Conservation (phyloP, 2,113 vertebrate genomes). For the Cricetomys ansorgei region DNA sequence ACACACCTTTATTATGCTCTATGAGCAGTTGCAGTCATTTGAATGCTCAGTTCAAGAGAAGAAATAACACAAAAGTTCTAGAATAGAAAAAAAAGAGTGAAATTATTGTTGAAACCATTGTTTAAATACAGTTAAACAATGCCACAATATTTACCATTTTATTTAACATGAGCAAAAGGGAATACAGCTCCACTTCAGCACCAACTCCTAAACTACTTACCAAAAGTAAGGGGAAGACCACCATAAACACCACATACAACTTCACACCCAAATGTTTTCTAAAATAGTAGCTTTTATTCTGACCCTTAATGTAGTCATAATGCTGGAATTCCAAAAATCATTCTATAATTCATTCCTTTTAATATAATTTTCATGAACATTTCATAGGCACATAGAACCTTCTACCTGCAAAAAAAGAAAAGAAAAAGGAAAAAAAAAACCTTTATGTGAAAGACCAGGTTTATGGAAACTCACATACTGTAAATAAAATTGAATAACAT, state of each 20-base stretch:
- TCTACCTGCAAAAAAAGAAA: no score
- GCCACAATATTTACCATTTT: background rate
- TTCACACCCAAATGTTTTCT: background rate
- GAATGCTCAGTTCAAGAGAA: background rate
- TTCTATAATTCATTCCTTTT: background rate
- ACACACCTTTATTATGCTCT: background rate
- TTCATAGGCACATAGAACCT: background rate
- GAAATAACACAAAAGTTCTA: background rate
- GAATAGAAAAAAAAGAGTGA: background rate
- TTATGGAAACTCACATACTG: background rate
- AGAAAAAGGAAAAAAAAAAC: no score
- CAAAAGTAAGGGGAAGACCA: background rate
- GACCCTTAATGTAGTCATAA: background rate
- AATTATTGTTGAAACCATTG: background rate
- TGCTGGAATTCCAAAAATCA: background rate
- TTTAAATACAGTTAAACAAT: no score
- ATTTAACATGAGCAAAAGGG: background rate
- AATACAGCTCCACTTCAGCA: background rate
- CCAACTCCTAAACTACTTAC: background rate
- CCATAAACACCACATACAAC: background rate
- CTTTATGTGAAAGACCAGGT: background rate
- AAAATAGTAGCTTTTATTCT: background rate
- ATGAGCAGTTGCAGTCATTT: background rate
- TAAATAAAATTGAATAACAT: constrained; percentile 22
- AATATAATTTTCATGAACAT: background rate